Conservation (phyloP, 2,113 vertebrate species). For the Entosphenus tridentatus region DNA sequence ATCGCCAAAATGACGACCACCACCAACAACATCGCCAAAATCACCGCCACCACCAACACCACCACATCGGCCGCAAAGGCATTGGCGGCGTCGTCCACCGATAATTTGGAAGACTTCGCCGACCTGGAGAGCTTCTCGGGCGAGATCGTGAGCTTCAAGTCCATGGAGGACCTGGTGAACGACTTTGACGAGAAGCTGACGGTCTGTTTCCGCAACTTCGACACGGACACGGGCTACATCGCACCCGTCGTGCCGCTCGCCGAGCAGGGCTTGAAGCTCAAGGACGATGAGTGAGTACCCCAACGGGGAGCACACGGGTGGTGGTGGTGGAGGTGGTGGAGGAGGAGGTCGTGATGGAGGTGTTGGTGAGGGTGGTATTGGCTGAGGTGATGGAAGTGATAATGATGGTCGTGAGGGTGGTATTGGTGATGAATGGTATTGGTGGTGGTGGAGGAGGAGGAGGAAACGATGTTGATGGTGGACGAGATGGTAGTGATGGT, state of each 20-base stretch:
- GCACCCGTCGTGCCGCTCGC: conserved; percentile 46
- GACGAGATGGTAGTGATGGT: neutral
- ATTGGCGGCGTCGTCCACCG: conserved; percentile 15
- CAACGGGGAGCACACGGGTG: neutral
- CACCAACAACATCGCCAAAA: conserved; percentile 14
- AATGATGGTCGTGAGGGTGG: neutral
- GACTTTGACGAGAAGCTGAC: conserved; percentile 58
- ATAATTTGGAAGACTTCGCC: conserved; percentile 21
- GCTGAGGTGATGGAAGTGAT: neutral
- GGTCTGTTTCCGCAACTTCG: conserved; percentile 49
- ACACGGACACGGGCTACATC: conserved; percentile 30
- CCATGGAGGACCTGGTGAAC: conserved; percentile 41
- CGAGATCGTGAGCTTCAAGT: conserved; percentile 32
- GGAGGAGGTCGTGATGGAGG: neutral
- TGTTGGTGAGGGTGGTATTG: neutral
- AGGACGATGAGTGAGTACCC: conserved; percentile 67
- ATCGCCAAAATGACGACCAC: no score
- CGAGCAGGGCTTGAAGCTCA: conserved; percentile 40
- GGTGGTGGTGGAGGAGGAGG: neutral
- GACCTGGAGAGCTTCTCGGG: conserved; percentile 34
- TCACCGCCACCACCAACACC: conserved; percentile 5
- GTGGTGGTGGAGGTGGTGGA: neutral
- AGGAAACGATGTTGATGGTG: neutral
- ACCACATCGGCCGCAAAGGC: conserved; percentile 10
- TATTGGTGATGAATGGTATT: neutral